phyloP scores from a whole-genome alignment of 2,797 vertebrate species.

The Carapus acus region DNA sequence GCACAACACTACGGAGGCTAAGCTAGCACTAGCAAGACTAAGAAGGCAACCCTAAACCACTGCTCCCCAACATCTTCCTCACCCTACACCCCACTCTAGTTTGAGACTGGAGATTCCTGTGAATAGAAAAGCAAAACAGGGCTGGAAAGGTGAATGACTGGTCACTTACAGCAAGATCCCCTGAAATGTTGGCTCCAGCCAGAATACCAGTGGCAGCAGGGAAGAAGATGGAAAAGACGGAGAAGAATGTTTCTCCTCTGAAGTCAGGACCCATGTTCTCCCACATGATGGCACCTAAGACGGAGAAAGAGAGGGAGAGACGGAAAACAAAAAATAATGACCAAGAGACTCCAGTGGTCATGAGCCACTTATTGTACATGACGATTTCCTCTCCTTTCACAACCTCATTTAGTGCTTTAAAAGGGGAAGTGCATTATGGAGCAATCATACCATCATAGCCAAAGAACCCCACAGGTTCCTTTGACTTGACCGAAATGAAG shows the following conservation, averaged over 20 bases:
- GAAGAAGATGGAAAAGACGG: conserved; percentile 97
- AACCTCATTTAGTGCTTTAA: too few relatives aligned
- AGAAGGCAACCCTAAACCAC: too few relatives aligned
- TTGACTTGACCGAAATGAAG: conserved; percentile 84
- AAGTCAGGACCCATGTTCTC: conserved; percentile 97
- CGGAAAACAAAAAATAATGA: background rate
- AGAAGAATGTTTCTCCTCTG: conserved; percentile 86
- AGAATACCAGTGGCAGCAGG: conserved; percentile 98
- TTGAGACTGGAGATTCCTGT: background rate
- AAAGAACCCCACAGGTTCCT: conserved; percentile 84
- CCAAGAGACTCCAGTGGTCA: too few relatives aligned
- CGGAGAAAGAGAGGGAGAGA: background rate
- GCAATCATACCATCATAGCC: conserved; percentile 81
- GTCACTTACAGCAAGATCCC: conserved; percentile 89
- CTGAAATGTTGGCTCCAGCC: conserved; percentile 98
- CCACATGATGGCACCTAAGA: conserved; percentile 84
- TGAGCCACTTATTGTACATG: too few relatives aligned
- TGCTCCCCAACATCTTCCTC: too few relatives aligned
- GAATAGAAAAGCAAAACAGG: background rate
- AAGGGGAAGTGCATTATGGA: too few relatives aligned
- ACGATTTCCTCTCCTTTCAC: too few relatives aligned
- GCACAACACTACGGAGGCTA: too few relatives aligned
- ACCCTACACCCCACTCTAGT: too few relatives aligned
- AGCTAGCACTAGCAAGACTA: too few relatives aligned
- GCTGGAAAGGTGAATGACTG: too few relatives aligned